These are phyloP conservation scores for Todus mexicanus DNA, from an alignment of 2,797 vertebrate species.

Conservation along the genomic window DNA sequence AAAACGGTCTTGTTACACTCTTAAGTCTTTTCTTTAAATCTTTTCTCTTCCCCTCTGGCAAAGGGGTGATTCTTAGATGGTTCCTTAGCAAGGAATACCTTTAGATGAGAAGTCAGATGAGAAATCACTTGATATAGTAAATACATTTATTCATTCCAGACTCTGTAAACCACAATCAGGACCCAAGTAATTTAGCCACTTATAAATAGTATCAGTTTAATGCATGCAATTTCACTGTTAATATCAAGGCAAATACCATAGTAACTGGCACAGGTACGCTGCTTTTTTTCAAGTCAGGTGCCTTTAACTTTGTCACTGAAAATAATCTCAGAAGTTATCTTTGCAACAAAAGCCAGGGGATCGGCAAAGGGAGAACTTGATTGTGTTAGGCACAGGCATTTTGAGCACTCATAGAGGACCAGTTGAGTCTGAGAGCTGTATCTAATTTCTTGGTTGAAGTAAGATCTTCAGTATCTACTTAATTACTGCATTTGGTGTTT, in stretches of 20 bases:
- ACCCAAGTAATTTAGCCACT: not conserved
- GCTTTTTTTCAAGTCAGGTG: not conserved
- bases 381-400: not conserved
- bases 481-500: not conserved
- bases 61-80: not conserved
- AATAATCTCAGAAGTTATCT: not conserved
- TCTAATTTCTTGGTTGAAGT: not conserved
- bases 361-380: not conserved
- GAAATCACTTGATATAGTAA: not conserved
- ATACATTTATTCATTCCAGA: not conserved
- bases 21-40: not conserved
- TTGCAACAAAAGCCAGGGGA: not conserved
- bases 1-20: not conserved
- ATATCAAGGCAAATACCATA: not conserved
- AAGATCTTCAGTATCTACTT: not conserved
- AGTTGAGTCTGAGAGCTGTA: not conserved
- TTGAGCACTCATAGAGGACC: rapidly evolving
- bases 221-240: not conserved
- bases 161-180: not conserved
- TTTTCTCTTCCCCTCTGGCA: not conserved
- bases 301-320: not conserved
- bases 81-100: not conserved
- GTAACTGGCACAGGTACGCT: not conserved
- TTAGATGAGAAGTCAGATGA: not conserved
- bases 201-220: not conserved